Conservation (phyloP, 2,888 invertebrate species). For the Patella ulyssiponensis region DNA sequence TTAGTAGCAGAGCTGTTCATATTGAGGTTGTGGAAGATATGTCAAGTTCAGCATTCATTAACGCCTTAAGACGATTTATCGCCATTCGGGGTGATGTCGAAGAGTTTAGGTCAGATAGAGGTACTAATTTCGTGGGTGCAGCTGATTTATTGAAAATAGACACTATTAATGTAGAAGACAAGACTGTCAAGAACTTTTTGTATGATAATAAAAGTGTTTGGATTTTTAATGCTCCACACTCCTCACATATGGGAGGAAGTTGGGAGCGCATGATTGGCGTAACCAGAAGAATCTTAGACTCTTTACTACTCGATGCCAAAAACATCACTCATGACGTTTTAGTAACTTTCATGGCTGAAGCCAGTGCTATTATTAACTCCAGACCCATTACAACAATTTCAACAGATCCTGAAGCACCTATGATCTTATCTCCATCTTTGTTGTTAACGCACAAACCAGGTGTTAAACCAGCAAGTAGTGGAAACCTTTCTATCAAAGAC, state of each 20-base stretch:
- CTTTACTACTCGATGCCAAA: slow-evolving; percentile 26
- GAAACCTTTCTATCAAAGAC: background rate
- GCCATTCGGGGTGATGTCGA: slow-evolving; percentile 23
- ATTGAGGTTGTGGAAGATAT: slow-evolving; percentile 44
- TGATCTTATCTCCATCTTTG: background rate
- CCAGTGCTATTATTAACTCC: slow-evolving; percentile 34
- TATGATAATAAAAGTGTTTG: slow-evolving; percentile 24
- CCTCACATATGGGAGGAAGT: slow-evolving; percentile 39
- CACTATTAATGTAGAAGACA: background rate
- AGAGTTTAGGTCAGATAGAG: background rate
- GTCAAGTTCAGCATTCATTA: slow-evolving; percentile 42
- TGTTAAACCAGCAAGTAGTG: background rate
- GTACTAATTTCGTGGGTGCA: background rate
- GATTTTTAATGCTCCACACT: slow-evolving; percentile 40
- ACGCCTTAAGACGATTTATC: slow-evolving; percentile 37
- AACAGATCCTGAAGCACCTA: background rate
- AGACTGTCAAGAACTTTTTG: slow-evolving; percentile 8
- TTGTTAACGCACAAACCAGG: background rate
- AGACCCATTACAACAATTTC: slow-evolving; percentile 24
- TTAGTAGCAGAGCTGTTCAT: slow-evolving; percentile 39
- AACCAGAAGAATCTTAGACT: slow-evolving; percentile 35
- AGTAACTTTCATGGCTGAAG: slow-evolving; percentile 37
- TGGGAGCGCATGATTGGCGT: slow-evolving; percentile 40
- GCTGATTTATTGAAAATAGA: background rate
- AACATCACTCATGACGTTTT: slow-evolving; percentile 37